A percentile compares a stretch with the other conserved stretches of the same genome.
Conservation (phyloP, 2,113 vertebrate genomes). For the Cyprinodon tularosa region DNA sequence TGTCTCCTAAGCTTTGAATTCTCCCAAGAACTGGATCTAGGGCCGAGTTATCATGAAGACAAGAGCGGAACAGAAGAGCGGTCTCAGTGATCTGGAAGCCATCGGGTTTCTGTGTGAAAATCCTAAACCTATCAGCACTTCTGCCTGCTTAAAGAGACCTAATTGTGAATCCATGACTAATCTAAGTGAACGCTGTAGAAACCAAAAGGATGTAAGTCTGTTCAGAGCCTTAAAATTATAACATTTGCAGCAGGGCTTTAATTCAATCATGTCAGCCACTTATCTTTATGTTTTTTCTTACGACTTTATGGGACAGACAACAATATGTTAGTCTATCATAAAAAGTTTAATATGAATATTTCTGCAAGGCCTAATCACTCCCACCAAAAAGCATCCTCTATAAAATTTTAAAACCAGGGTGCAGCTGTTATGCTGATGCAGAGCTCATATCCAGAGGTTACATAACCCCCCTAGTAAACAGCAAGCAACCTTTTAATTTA, state of each 20-base stretch:
- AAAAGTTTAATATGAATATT: too few species aligned
- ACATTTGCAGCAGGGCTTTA: too few species aligned
- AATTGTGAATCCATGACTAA: conserved; percentile 72
- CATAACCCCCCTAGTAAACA: conserved; percentile 56
- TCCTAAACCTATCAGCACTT: conserved; percentile 31
- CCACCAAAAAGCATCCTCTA: too few species aligned
- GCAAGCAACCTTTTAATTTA: conserved; percentile 13
- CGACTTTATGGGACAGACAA: too few species aligned
- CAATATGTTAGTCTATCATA: too few species aligned
- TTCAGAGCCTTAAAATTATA: conserved; percentile 9
- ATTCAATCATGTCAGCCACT: too few species aligned
- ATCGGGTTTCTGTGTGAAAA: conserved; percentile 35
- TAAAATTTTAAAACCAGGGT: not conserved
- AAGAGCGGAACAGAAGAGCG: conserved; percentile 34
- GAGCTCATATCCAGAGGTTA: conserved; percentile 51
- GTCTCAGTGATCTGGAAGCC: conserved; percentile 29
- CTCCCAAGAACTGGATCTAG: conserved; percentile 62
- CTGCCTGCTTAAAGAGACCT: conserved; percentile 69
- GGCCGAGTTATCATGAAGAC: conserved; percentile 49
- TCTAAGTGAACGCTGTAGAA: conserved; percentile 69
- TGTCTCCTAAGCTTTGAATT: conserved; percentile 64
- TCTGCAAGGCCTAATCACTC: too few species aligned
- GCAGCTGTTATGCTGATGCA: conserved; percentile 22
- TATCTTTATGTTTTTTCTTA: too few species aligned
- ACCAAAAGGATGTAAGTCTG: conserved; percentile 39